phyloP scores from a whole-genome alignment of 1,140 invertebrate genomes.

The Calycopis cecrops region DNA sequence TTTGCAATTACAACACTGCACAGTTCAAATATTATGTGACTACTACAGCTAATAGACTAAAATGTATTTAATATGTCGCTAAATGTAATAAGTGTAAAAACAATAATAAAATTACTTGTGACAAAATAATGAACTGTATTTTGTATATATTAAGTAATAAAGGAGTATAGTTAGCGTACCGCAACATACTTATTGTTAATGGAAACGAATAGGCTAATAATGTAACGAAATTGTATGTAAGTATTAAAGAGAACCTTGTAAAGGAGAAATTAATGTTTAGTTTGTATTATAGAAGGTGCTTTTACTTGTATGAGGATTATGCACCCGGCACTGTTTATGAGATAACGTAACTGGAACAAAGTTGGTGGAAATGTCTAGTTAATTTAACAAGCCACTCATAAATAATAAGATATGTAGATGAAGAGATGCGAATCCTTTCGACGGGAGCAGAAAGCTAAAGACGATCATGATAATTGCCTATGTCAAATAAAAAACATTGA shows the following conservation, averaged over 20 bases:
- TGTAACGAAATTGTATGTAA: constrained; percentile 9
- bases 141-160: constrained; percentile 19
- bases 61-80: constrained; percentile 5
- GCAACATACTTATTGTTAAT: constrained; percentile 7
- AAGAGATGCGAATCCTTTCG: too few relatives aligned
- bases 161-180: constrained; percentile 21
- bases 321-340: too few relatives aligned
- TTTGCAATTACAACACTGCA: not conserved
- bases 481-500: too few relatives aligned
- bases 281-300: constrained; percentile 1
- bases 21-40: not conserved
- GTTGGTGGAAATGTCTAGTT: too few relatives aligned
- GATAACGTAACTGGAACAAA: too few relatives aligned
- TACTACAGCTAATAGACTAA: constrained; percentile 7
- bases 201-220: constrained; percentile 13
- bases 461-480: too few relatives aligned
- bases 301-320: not conserved
- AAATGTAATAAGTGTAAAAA: constrained; percentile 3
- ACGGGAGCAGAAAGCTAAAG: too few relatives aligned
- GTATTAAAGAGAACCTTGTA: constrained; percentile 8
- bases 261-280: constrained; percentile 9
- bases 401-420: too few relatives aligned
- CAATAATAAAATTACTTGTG: constrained; percentile 5
- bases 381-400: not conserved
- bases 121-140: constrained; percentile 10